A percentile compares a stretch with the other conserved stretches of the same genome.
These are phyloP conservation scores for Scolanthus callimorphus DNA, from an alignment of 92 coral and sea anemone species.

Conservation along the genomic window DNA sequence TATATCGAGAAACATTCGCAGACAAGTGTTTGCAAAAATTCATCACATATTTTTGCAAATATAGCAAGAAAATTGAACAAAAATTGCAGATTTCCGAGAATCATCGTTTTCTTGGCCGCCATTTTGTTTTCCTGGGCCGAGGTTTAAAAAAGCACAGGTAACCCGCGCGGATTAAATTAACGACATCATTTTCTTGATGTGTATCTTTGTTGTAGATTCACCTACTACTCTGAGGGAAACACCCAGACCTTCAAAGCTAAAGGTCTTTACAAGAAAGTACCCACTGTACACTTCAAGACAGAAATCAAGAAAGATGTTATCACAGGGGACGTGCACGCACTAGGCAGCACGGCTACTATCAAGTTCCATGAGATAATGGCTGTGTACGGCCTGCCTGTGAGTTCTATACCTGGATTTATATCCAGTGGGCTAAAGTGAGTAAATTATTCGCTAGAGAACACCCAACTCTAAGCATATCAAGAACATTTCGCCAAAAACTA, in stretches of 20 bases:
- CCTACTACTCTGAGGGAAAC: conserved; percentile 88
- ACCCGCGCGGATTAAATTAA: too few relatives aligned
- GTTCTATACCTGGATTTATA: conserved; percentile 43
- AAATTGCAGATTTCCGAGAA: not conserved
- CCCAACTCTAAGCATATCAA: too few relatives aligned
- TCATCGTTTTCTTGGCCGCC: too few relatives aligned
- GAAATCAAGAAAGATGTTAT: conserved; percentile 61
- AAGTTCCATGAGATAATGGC: conserved; percentile 55
- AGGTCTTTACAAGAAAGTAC: conserved; percentile 55
- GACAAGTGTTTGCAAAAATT: too few relatives aligned
- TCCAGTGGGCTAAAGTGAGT: conserved; percentile 75
- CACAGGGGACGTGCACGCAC: conserved; percentile 55
- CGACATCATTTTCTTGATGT: too few relatives aligned
- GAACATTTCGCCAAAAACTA: too few relatives aligned
- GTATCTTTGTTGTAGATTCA: conserved; percentile 38
- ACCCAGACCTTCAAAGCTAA: conserved; percentile 89
- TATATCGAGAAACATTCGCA: too few relatives aligned
- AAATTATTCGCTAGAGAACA: too few relatives aligned
- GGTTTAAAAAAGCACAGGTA: not conserved
- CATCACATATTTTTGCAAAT: too few relatives aligned
- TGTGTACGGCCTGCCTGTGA: conserved; percentile 49
- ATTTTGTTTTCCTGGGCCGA: not conserved
- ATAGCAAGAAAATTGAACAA: too few relatives aligned
- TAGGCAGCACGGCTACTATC: conserved; percentile 42
- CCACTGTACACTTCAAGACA: conserved; percentile 64